Conservation (phyloP, 2,797 vertebrate genomes). For the Holocentrus rufus region DNA sequence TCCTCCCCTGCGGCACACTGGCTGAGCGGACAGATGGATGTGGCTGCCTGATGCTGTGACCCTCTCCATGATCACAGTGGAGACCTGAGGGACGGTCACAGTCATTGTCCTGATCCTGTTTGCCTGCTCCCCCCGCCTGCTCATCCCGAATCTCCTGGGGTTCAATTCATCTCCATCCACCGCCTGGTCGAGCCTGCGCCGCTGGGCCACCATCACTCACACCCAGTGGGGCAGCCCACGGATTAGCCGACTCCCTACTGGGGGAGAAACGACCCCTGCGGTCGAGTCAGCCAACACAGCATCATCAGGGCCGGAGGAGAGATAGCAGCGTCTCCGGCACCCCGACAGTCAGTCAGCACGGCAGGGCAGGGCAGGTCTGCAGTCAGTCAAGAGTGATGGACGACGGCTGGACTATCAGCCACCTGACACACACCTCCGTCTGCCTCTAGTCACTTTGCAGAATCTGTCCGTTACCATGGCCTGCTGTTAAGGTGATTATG, state of each 20-base stretch:
- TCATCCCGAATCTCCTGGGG: slow-evolving; percentile 11
- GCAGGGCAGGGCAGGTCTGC: slow-evolving; percentile 49
- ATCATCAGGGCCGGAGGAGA: no score
- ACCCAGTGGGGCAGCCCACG: slow-evolving; percentile 53
- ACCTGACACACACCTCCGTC: slow-evolving; percentile 26
- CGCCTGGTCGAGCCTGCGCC: slow-evolving; percentile 63
- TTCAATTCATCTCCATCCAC: slow-evolving; percentile 65
- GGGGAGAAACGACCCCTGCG: slow-evolving; percentile 70
- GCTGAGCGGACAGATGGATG: slow-evolving; percentile 53
- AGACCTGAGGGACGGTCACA: slow-evolving; percentile 57
- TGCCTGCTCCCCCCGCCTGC: slow-evolving; percentile 20
- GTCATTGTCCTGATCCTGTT: slow-evolving; percentile 50
- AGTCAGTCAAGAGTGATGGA: slow-evolving; percentile 63
- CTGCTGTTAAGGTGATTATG: no score
- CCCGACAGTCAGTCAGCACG: no score
- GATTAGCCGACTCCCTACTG: slow-evolving; percentile 72
- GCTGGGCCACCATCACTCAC: slow-evolving; percentile 66
- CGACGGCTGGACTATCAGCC: slow-evolving; percentile 29
- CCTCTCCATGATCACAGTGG: slow-evolving; percentile 64
- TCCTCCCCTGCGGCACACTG: slow-evolving; percentile 12
- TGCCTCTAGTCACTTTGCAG: slow-evolving; percentile 11
- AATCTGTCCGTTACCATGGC: no score
- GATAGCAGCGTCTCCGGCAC: no score
- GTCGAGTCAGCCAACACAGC: slow-evolving; percentile 70
- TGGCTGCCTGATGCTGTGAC: slow-evolving; percentile 27